Conservation (phyloP, 2,113 vertebrate genomes). For the Grammomys dolichurus region DNA sequence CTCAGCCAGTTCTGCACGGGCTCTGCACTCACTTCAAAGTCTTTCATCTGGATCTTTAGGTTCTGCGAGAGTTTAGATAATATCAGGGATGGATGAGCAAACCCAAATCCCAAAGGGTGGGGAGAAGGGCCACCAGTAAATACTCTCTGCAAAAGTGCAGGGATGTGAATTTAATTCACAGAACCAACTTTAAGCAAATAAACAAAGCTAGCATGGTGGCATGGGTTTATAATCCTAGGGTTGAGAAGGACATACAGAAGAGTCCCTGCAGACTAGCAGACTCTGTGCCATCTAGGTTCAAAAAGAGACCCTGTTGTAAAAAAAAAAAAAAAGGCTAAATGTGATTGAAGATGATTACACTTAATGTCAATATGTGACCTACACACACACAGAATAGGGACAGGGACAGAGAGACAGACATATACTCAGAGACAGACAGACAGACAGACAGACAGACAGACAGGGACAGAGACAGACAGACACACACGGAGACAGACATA, state of each 20-base stretch:
- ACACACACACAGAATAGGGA: background rate
- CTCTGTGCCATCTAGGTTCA: no score
- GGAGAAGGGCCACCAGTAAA: background rate
- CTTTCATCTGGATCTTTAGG: slow-evolving; percentile 96
- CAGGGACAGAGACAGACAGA: background rate
- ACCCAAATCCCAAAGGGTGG: background rate
- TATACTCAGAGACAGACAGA: background rate
- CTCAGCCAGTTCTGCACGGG: slow-evolving; percentile 96
- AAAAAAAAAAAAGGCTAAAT: background rate
- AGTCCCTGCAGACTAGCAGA: background rate
- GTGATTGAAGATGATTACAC: background rate
- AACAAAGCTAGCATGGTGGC: background rate
- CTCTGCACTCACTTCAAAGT: slow-evolving; percentile 94
- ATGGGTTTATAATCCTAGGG: background rate
- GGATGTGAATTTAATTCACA: background rate
- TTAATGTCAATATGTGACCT: background rate
- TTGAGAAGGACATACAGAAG: background rate
- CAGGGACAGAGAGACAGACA: no score
- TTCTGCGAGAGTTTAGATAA: slow-evolving; percentile 85
- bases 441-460: background rate
- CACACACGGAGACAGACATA: no score
- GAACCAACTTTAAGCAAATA: background rate
- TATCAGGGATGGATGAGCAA: background rate
- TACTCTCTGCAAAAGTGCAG: no score
- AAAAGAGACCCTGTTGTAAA: background rate